These are phyloP conservation scores for Lophius piscatorius DNA, from an alignment of 2,113 vertebrate genomes.

Conservation along the genomic window DNA sequence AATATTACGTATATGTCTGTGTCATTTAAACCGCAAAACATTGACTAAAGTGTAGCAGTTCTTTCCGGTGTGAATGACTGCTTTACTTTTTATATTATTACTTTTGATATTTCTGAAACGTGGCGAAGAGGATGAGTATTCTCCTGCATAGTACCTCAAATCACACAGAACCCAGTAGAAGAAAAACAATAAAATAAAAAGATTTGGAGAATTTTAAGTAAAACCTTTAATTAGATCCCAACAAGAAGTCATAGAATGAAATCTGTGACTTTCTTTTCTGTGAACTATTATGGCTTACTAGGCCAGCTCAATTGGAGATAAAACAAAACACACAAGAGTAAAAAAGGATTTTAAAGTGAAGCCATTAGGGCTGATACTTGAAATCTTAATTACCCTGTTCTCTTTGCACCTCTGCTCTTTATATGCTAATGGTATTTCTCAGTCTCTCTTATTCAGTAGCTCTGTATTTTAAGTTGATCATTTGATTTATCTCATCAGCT, in stretches of 20 bases:
- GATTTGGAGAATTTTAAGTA: no score
- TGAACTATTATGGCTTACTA: no score
- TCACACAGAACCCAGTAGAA: no score
- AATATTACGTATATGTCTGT: not conserved
- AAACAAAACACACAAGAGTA: no score
- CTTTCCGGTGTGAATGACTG: not conserved
- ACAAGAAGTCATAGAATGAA: no score
- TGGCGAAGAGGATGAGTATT: not conserved
- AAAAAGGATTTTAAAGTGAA: not conserved
- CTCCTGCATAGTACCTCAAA: constrained; percentile 5
- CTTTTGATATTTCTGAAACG: constrained; percentile 1
- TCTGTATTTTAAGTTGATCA: constrained; percentile 23
- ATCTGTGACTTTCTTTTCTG: no score
- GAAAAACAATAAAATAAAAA: no score
- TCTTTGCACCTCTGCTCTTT: constrained; percentile 23
- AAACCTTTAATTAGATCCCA: no score
- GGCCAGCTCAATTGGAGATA: no score
- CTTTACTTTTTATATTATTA: constrained; percentile 1
- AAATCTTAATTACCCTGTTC: not conserved
- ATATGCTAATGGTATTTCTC: constrained; percentile 17
- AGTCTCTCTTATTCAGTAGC: constrained; percentile 10
- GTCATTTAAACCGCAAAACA: not conserved
- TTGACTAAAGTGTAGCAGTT: not conserved
- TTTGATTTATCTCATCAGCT: constrained; percentile 11
- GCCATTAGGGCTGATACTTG: not conserved